Percentiles rank a stretch among this genome's conserved stretches.
Conservation (phyloP, 2,113 vertebrate genomes). For the Gallinago jamesoni region DNA sequence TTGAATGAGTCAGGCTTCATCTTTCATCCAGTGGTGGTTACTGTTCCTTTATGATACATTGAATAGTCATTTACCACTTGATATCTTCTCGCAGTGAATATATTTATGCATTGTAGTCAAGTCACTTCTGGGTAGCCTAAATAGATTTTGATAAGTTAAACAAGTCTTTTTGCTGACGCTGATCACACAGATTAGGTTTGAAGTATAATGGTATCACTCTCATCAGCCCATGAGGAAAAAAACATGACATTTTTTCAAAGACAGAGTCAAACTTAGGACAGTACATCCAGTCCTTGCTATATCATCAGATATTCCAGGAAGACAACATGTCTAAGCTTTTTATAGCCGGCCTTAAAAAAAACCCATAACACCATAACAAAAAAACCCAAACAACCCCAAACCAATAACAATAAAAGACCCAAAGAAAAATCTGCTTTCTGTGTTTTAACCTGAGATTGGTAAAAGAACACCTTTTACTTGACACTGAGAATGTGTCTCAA, state of each 20-base stretch:
- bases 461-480: not conserved
- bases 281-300: not conserved
- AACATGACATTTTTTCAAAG: not conserved
- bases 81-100: constrained; percentile 2
- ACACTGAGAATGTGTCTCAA: not conserved
- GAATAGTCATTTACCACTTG: not conserved
- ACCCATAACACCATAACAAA: not conserved
- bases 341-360: not conserved
- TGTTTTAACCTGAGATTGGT: not conserved
- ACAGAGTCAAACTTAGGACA: not conserved
- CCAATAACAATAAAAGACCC: not conserved
- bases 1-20: not conserved
- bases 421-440: not conserved
- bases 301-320: not conserved
- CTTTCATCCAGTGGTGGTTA: not conserved
- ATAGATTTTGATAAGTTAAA: constrained; percentile 40
- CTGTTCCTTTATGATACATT: not conserved
- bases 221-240: not conserved
- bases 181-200: constrained; percentile 12
- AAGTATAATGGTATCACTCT: not conserved
- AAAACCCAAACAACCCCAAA: not conserved
- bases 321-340: not conserved
- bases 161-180: constrained; percentile 29
- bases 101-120: not conserved
- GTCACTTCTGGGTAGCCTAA: constrained; percentile 38